Percentiles rank a stretch among this genome's conserved stretches.
These are phyloP conservation scores for Micromesistius poutassou DNA, from an alignment of 2,797 vertebrate species.

Conservation along the genomic window DNA sequence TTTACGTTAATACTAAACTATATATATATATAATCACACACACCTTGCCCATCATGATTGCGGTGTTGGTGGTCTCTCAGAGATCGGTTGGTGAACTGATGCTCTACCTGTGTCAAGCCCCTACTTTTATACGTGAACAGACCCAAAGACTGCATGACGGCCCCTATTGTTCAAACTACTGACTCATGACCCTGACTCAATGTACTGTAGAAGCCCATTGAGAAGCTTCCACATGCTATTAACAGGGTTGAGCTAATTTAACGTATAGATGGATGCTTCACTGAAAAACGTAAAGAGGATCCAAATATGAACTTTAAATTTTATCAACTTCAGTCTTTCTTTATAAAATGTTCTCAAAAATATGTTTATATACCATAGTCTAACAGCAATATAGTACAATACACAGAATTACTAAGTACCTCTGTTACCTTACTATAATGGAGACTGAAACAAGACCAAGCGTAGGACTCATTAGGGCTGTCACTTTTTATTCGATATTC, in stretches of 20 bases:
- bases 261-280: background rate
- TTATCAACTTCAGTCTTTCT: background rate
- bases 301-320: background rate
- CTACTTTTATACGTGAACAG: slow-evolving; percentile 67
- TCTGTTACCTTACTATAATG: too few species aligned
- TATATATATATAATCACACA: background rate
- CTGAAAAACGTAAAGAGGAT: background rate
- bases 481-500: too few species aligned
- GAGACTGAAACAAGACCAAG: too few species aligned
- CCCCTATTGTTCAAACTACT: slow-evolving; percentile 63
- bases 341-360: too few species aligned
- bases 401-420: too few species aligned
- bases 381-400: too few species aligned
- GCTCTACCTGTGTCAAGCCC: slow-evolving; percentile 38
- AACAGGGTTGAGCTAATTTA: background rate
- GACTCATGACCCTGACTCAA: slow-evolving; percentile 52
- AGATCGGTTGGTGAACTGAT: slow-evolving; percentile 37
- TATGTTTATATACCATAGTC: too few species aligned
- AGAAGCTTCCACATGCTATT: slow-evolving; percentile 15
- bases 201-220: slow-evolving; percentile 54
- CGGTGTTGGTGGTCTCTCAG: slow-evolving; percentile 13
- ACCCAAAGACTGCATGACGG: slow-evolving; percentile 41
- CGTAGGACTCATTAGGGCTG: too few species aligned
- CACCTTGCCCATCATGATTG: slow-evolving; percentile 64
- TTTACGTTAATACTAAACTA: too few species aligned